Base-by-base conservation (phyloP, 2,888 invertebrate species). In the Sinodicranocentrus sp. region DNA sequence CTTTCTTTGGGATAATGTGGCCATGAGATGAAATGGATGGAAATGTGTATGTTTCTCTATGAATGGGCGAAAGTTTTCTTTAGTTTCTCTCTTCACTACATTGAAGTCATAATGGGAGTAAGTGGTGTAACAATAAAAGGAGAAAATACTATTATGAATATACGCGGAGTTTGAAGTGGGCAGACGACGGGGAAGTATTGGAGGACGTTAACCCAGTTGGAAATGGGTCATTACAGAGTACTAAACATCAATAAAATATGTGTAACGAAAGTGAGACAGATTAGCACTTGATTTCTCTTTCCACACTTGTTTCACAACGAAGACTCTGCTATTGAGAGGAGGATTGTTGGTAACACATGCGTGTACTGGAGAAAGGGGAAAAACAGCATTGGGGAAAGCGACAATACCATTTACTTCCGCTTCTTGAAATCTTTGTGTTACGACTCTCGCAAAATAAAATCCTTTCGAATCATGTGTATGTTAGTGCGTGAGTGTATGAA, bases 151-250 rank as follows among this genome's bases (percentile, higher is more conserved):
- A 48, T 39, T 39, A 5, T 39, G 5, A 39, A 13, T 39, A n/a
- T n/a, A n/a, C n/a, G n/a, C n/a, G n/a, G n/a, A n/a, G n/a, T n/a
- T n/a, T n/a, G n/a, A n/a, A n/a, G 13, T 39, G 13, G 39, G 13
- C 13, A 13, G 13, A 39, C 13, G 39, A 39, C 6, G 39, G 13
- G 39, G 13, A 39, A 17, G 17, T 52, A 52, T 57, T n/a, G 26
- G 28, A 65, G 72, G 43, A 65, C 72, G 79, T 79, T 79, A 79
- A 79, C 79, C 79, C 72, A 79, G 43, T 79, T 79, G 71, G 79
- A 79, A 79, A 79, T 79, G 79, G 79, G 79, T 79, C 71, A 71
- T 79, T 79, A 72, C 79, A 79, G 33, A 61, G 79, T 65, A 79
- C 79, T 71, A 72, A 79, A 79, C 71, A 79, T 54, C 54, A 79